Evolutionary conservation across 2,113 vertebrate species (phyloP), one percentile per base, ranked within the genome.

Genomic region (Scolopax mira): DNA sequence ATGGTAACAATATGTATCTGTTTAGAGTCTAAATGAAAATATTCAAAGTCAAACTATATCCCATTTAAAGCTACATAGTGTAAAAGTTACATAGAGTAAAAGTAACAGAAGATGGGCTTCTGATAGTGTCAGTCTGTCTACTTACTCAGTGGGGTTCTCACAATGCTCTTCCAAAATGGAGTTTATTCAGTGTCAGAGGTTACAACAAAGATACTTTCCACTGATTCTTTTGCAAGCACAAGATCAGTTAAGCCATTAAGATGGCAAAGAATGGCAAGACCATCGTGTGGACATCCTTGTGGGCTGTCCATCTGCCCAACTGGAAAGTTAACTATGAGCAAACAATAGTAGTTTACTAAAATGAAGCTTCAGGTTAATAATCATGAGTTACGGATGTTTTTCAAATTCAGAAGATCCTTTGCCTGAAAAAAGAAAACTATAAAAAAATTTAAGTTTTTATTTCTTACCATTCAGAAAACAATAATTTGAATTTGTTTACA

Each of bases 121-220:
- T 64, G 44, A 18, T 23, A 44, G 3, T 19, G 15, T 57, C 7
- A 0, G 3, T 61, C 41, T 79, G 1, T 44, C 31, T 58, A 0
- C 42, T 72, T 54, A n/a, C 11, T 52, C 51, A 44, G 4, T 58
- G 67, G 19, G 19, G 18, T 78, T 85, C 49, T 86, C 49, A 69
- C 51, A n/a, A 2, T 21, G 15, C 66, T 90, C 25, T 72, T 88
- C 44, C 16, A 61, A 24, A 74, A 31, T 18, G 28, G 46, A 30
- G 2, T 73, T 65, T 35, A 19, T 58, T 65, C 69, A 4, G 1
- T n/a, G 16, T 24, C 49, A 57, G 24, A 52, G 46, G 3, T 41
- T 80, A 12, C 51, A 70, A 67, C 25, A 67, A 48, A 46, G 55
- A 54, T 39, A 57, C 28, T 73, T 71, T 51, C 28, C n/a, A 30